phyloP scores from a whole-genome alignment of 2,113 vertebrate genomes.

The Tylochromis polylepis region DNA sequence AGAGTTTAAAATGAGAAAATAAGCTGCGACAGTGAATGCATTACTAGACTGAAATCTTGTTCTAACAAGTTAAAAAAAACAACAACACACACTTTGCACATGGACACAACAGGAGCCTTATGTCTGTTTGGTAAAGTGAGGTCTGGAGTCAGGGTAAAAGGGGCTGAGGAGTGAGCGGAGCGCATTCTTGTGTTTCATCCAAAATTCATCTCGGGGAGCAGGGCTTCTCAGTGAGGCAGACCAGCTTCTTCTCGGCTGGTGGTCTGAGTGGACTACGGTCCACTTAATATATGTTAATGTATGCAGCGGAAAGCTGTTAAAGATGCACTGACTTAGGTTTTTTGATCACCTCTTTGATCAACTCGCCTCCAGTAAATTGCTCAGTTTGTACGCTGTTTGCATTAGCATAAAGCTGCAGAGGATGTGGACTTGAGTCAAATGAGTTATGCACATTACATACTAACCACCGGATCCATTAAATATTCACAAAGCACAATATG shows the following conservation, averaged over 20 bases:
- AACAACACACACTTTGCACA: not conserved
- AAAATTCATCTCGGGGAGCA: constrained; percentile 17
- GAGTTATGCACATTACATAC: not conserved
- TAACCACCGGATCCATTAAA: not conserved
- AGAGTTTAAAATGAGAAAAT: not conserved
- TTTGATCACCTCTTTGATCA: not conserved
- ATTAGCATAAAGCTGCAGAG: not conserved
- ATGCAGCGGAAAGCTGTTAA: not conserved
- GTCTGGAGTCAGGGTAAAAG: constrained; percentile 9
- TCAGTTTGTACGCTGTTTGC: not conserved
- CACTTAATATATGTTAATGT: constrained; percentile 13
- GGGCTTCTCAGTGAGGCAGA: not conserved
- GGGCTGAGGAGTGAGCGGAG: not conserved
- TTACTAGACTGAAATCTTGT: not conserved
- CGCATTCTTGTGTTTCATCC: constrained; percentile 66
- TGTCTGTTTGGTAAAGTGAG: constrained; percentile 50
- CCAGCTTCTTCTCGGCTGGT: constrained; percentile 29
- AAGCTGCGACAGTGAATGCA: not conserved
- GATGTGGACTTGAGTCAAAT: not conserved
- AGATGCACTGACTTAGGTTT: not conserved
- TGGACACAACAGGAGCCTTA: constrained; percentile 36
- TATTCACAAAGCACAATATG: not conserved
- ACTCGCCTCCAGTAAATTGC: not conserved
- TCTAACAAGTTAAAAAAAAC: not conserved
- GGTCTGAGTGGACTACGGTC: constrained; percentile 23